Conservation (phyloP, 2,888 invertebrate genomes). For the Listrodromus nycthemerus region DNA sequence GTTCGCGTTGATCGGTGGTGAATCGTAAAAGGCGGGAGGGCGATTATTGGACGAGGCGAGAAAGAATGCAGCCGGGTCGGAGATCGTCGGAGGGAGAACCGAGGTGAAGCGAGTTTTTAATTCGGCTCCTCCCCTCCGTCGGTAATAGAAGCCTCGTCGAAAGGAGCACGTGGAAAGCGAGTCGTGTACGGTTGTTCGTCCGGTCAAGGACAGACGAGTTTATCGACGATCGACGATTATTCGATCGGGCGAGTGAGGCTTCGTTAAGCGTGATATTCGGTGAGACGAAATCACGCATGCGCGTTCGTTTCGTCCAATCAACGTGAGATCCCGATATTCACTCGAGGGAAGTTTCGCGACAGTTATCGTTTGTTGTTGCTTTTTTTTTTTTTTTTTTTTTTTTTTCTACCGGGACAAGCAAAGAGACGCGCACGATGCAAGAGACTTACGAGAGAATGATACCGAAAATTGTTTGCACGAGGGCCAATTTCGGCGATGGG, state of each 20-base stretch:
- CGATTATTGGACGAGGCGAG: background rate
- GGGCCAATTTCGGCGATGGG: constrained; percentile 75
- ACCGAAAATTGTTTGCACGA: constrained; percentile 81
- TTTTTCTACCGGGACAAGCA: background rate
- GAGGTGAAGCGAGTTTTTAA: constrained; percentile 10
- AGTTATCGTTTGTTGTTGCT: background rate
- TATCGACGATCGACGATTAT: constrained; percentile 33
- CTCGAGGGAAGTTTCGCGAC: background rate
- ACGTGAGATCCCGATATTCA: background rate
- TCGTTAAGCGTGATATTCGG: background rate
- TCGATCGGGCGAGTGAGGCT: constrained; percentile 3
- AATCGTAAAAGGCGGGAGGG: background rate
- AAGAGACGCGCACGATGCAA: constrained; percentile 72
- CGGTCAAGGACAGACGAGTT: constrained; percentile 46
- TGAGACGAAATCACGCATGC: background rate
- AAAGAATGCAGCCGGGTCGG: constrained; percentile 27
- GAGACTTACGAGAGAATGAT: constrained; percentile 78
- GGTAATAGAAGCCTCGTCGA: background rate
- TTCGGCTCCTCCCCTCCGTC: background rate
- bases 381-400: too few species aligned
- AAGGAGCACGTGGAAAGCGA: constrained; percentile 57
- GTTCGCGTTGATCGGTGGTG: background rate
- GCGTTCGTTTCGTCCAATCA: background rate
- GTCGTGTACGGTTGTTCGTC: background rate
- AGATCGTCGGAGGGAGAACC: background rate